Evolutionary conservation across 2,888 invertebrate species (phyloP), one percentile per base, ranked within the genome.

Genomic region (Tipula vernalis): DNA sequence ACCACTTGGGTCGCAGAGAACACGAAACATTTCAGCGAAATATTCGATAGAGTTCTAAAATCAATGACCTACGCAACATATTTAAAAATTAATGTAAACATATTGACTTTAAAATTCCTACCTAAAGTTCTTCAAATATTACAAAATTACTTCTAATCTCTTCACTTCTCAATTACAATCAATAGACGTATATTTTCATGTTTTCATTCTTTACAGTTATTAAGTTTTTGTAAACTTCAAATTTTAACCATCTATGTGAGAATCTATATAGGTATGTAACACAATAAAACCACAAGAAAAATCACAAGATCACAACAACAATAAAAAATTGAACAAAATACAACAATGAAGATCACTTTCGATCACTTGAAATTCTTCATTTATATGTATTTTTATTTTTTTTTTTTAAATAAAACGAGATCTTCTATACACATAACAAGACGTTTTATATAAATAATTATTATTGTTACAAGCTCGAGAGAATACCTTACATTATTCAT

Each of bases 91-190:
- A 71, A 71, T n/a, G n/a, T 71, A 18, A 71, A 71, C 28, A 28
- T 71, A 71, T 71, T 71, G 10, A 71, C 28, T 71, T 71, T 71
- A 71, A 71, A 18, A 71, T 51, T n/a, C 51, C n/a, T 28, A 28
- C 28, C 71, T 28, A 28, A 28, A 71, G 28, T 10, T 71, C 71
- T 71, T 71, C 71, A 71, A 71, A 71, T 71, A 71, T 71, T 4
- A 71, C 12, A 71, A 71, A 71, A 71, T 71, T 71, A 71, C 71
- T 71, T 71, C 71, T 28, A 71, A 71, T 71, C 71, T 71, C 71
- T 71, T 71, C 71, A 71, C 71, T 71, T 71, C 71, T 71, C 71
- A 71, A 71, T 71, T 71, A 71, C 71, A 71, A 71, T 71, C 71
- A 28, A 71, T 28, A 71, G 71, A 71, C 71, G 51, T 51, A 51